These are phyloP conservation scores for Caenorhabditis uteleia DNA, from an alignment of 2,888 invertebrate genomes.

Conservation along the genomic window DNA sequence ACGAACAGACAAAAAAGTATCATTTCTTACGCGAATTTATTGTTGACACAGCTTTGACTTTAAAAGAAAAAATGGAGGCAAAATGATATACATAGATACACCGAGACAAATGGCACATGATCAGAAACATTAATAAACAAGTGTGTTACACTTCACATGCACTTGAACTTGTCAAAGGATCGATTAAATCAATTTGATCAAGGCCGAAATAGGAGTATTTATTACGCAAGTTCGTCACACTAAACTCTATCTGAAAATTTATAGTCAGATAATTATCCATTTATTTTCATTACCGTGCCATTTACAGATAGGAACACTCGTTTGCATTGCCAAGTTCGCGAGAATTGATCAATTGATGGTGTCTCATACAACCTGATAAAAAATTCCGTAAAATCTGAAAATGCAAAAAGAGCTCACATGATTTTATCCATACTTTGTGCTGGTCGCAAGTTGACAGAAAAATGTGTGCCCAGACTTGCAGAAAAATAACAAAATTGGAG, in stretches of 20 bases:
- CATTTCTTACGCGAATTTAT: too few species aligned
- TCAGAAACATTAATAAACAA: too few species aligned
- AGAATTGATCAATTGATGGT: conserved; percentile 14
- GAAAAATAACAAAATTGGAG: conserved; percentile 58
- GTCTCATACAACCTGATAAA: conserved; percentile 20
- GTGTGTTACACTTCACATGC: conserved; percentile 23
- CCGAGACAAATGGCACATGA: too few species aligned
- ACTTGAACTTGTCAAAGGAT: conserved; percentile 38
- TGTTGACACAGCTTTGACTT: too few species aligned
- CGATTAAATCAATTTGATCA: conserved; percentile 58
- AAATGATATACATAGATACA: too few species aligned
- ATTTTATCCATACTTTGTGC: conserved; percentile 4
- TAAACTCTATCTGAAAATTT: conserved; percentile 49
- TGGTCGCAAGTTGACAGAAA: conserved; percentile 26
- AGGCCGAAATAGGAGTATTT: conserved; percentile 51
- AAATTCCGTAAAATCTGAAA: not conserved
- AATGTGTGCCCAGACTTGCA: conserved; percentile 26
- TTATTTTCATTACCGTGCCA: conserved; percentile 35
- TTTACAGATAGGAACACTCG: conserved; percentile 45
- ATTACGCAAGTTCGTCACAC: conserved; percentile 46
- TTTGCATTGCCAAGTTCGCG: conserved; percentile 43
- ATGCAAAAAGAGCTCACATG: conserved; percentile 10
- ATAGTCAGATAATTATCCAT: not conserved
- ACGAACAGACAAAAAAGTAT: too few species aligned
- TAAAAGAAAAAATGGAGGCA: too few species aligned